Conservation (phyloP, 2,888 invertebrate species). For the Nudaria mundana region DNA sequence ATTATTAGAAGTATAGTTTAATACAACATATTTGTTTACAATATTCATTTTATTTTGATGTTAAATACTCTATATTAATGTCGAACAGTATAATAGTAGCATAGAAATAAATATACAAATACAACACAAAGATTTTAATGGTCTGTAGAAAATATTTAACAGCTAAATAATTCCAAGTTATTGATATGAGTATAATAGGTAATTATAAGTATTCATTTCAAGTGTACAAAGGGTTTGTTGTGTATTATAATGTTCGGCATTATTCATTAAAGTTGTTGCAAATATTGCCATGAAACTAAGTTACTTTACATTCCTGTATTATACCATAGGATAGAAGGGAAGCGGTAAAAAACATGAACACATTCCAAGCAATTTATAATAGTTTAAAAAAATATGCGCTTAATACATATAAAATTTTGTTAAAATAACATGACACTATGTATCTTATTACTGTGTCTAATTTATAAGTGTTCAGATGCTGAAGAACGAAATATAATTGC, state of each 20-base stretch:
- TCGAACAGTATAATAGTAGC: constrained; percentile 19
- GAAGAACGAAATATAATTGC: constrained; percentile 79
- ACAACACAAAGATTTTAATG: constrained; percentile 1
- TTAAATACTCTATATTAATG: too few relatives aligned
- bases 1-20: constrained; percentile 23
- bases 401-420: constrained; percentile 65
- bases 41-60: constrained; percentile 34
- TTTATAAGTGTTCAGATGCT: constrained; percentile 76
- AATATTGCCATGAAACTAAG: constrained; percentile 37
- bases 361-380: constrained; percentile 68
- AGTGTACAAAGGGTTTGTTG: not conserved
- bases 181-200: too few relatives aligned
- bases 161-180: constrained; percentile 2
- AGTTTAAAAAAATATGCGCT: constrained; percentile 69
- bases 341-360: constrained; percentile 49
- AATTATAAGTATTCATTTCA: constrained; percentile 1
- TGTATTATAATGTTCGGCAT: constrained; percentile 20
- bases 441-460: constrained; percentile 70
- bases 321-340: constrained; percentile 40
- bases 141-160: not conserved
- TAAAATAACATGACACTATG: constrained; percentile 56
- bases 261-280: constrained; percentile 14
- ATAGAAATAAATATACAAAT: not conserved
- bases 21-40: constrained; percentile 23
- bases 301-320: constrained; percentile 55